Evolutionary conservation across 2,797 vertebrate species (phyloP), one percentile per base, ranked within the genome.

Genomic region (Trematomus bernacchii): DNA sequence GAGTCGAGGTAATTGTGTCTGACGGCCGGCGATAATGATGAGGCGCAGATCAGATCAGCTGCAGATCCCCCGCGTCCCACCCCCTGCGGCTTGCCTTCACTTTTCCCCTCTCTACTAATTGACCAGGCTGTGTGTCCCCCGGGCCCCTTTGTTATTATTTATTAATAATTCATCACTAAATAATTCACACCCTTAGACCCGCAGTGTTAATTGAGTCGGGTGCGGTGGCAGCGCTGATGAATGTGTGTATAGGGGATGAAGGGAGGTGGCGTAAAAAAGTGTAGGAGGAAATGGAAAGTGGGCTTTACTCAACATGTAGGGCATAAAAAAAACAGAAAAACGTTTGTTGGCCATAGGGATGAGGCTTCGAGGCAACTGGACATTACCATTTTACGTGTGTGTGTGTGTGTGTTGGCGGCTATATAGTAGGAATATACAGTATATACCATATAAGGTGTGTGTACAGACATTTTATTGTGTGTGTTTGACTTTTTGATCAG

Each of bases 111-210:
- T 94, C 89, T 94, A 86, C 93, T 99, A 99, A 98, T 99, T 99
- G 97, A 97, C 97, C 96, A 89, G 74, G 93, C 94, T 92, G 92
- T 90, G 84, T 95, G 93, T 97, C 97, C 96, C 96, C 92, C 73
- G 93, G 95, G 96, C 93, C 95, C 82, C 93, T 92, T 96, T 97
- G 96, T 97, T 98, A 98, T 98, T 97, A 98, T 98, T 98, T 98
- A 98, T 98, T 98, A 97, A 98, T 97, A 97, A 98, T 99, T 97
- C 95, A 97, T 96, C 89, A 84, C 95, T 99, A 96, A 98, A 99
- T 99, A 97, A 99, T 99, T 99, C 96, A 98, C 95, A 81, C 93
- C 89, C 93, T 95, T 94, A 94, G 95, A 95, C 94, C 91, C 84
- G 90, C 92, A 92, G 92, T 95, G 94, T 96, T 98, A 98, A 97